Base-by-base conservation (phyloP, 2,888 invertebrate genomes). In the Lordiphosa andalusiaca region DNA sequence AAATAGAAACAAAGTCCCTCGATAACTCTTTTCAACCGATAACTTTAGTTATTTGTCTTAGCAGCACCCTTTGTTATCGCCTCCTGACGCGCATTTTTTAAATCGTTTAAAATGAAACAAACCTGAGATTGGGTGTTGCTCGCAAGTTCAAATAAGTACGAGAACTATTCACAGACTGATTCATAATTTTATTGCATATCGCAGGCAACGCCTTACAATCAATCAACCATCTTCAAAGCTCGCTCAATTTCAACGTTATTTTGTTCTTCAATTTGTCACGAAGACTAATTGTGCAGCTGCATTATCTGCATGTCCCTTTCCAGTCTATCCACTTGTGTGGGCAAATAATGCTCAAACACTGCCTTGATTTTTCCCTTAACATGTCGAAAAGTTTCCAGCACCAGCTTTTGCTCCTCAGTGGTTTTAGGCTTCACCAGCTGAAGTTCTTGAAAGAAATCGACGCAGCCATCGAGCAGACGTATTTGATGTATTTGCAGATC, bases 291-390 rank as follows among this genome's bases (percentile, higher is more conserved):
- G 2, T 10, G 2, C 3, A 36, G 9, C 4, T 40, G 12, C 12
- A 62, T 23, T 2, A 25, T 16, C 30, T 56, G 51, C 36, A 56
- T 13, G 3, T 60, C 39, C 1, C 40, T 42, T 13, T 67, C 59
- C 1, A 70, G 25, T 2, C 35, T 12, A 12, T 64, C 42, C 37
- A 70, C 4, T 23, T 70, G 53, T 4, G 16, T 16, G 4, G 71
- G 70, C 41, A 71, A 39, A 19, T 46, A 52, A 5, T 53, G 19
- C 6, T 56, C 46, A 7, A 71, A 71, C 1, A 71, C 53, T 6
- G 48, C 30, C 9, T 55, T 48, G 6, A 71, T 23, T 46, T 71
- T 69, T 1, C 10, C 16, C 38, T 67, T 64, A 3, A 61, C 4
- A 3, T 52, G 53, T 0, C 16, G 3, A 21, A 67, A 71, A 0